Percentiles rank a stretch among this genome's conserved stretches.
phyloP scores from a whole-genome alignment of 2,888 invertebrate genomes.

The Nomada ferruginata region DNA sequence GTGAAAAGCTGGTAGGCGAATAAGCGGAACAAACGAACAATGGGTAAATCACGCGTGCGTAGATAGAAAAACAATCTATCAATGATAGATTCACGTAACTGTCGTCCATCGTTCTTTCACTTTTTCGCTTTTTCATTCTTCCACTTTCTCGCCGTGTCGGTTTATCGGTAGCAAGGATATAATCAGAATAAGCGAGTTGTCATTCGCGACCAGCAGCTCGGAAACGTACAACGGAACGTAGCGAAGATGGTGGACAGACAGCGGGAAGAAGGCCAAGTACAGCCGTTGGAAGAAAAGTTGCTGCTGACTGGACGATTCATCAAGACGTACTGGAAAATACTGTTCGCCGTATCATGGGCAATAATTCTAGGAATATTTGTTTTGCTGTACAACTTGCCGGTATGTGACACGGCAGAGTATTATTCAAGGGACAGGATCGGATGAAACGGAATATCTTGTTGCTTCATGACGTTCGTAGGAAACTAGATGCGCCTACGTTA shows the following conservation, averaged over 20 bases:
- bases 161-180: not conserved
- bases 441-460: not conserved
- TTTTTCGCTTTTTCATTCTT: too few relatives aligned
- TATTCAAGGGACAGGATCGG: not conserved
- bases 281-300: not conserved
- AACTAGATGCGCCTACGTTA: slow-evolving; percentile 90
- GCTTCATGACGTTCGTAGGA: slow-evolving; percentile 55
- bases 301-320: not conserved
- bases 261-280: too few relatives aligned
- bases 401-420: not conserved
- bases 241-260: too few relatives aligned
- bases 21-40: not conserved
- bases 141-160: too few relatives aligned
- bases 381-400: not conserved
- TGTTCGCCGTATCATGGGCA: slow-evolving; percentile 52
- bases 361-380: slow-evolving; percentile 2
- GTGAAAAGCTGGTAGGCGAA: not conserved
- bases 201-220: too few relatives aligned
- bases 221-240: too few relatives aligned
- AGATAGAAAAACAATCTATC: not conserved
- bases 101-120: not conserved
- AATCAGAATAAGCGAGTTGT: too few relatives aligned
- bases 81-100: not conserved
- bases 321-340: slow-evolving; percentile 42
- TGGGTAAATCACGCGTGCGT: not conserved